Evolutionary conservation across 2,797 vertebrate genomes (phyloP).

Genomic region (Miopithecus talapoin): DNA sequence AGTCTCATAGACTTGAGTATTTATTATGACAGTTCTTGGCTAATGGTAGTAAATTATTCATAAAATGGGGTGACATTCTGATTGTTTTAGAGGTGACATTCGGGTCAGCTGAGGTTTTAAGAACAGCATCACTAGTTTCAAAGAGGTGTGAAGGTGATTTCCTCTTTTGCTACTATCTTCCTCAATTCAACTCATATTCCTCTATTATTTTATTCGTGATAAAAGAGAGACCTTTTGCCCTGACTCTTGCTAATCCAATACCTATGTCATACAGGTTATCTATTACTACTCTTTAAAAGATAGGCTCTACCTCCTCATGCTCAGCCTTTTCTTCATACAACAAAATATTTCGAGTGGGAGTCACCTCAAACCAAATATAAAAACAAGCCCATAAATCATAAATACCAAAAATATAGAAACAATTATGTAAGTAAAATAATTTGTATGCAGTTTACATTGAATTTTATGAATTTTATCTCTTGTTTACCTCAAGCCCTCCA

Average conservation of each 20-base stretch:
- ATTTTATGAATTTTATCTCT: neutral
- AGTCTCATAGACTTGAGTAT: neutral
- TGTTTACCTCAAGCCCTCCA: neutral
- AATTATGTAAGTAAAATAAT: neutral
- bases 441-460: neutral
- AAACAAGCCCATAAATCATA: neutral
- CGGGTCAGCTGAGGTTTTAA: neutral
- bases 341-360: neutral
- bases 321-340: neutral
- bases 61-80: neutral
- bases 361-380: neutral
- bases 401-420: neutral
- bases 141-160: neutral
- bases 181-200: neutral
- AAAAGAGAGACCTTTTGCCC: neutral
- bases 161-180: neutral
- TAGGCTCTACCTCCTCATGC: accelerated
- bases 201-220: neutral
- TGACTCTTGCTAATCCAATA: neutral
- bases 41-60: neutral
- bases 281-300: neutral
- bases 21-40: neutral
- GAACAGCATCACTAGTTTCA: neutral
- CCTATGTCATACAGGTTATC: neutral
- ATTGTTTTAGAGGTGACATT: neutral